Conservation (phyloP, 1,140 invertebrate genomes). For the Diachasmimorpha longicaudata region DNA sequence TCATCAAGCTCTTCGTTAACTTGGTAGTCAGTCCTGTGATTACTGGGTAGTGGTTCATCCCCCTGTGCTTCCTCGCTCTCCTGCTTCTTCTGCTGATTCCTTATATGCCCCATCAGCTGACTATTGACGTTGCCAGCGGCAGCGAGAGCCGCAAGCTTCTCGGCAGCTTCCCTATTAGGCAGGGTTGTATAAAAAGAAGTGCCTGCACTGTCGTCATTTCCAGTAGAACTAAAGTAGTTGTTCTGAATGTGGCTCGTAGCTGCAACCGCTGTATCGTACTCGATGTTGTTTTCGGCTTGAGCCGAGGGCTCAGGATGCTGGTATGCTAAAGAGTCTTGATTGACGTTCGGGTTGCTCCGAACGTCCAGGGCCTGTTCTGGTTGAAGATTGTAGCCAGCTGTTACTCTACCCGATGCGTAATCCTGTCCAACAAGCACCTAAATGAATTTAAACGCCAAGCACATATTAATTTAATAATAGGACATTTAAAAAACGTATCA, state of each 20-base stretch:
- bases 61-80: conserved; percentile 24
- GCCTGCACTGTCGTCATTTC: conserved; percentile 28
- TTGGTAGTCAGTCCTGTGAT: conserved; percentile 18
- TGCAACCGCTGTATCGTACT: conserved; percentile 39
- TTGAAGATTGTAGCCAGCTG: conserved; percentile 49
- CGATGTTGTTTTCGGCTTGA: conserved; percentile 50
- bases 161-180: conserved; percentile 62
- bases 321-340: conserved; percentile 33
- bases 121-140: conserved; percentile 62
- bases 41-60: conserved; percentile 10
- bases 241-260: conserved; percentile 24
- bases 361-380: conserved; percentile 32
- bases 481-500: no score
- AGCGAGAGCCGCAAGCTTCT: conserved; percentile 63
- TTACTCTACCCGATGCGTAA: conserved; percentile 44
- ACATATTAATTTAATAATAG: no score
- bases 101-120: conserved; percentile 46
- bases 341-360: conserved; percentile 18
- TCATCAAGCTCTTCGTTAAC: conserved; percentile 23
- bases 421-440: conserved; percentile 43
- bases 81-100: conserved; percentile 43
- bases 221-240: conserved; percentile 40
- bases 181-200: conserved; percentile 59
- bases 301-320: conserved; percentile 30
- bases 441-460: conserved; percentile 26